Evolutionary conservation across 2,888 invertebrate species (phyloP).

Genomic region (Amblyjoppa proteus): DNA sequence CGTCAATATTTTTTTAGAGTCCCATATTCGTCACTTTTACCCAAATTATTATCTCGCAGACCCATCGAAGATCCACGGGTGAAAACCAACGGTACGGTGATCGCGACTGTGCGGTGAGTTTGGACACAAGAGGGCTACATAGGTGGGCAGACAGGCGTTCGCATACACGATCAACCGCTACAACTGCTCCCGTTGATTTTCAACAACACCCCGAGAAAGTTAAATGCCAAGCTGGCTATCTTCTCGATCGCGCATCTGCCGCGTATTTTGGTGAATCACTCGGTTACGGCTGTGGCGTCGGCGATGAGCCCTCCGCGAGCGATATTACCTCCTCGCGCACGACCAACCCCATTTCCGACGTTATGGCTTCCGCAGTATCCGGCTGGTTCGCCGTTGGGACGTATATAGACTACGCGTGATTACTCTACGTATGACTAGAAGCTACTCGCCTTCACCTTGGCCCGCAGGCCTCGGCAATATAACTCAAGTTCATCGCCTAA

Average conservation of each 20-base stretch:
- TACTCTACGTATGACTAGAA: conserved; percentile 12
- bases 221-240: conserved; percentile 78
- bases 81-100: neutral
- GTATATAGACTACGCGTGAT: conserved; percentile 78
- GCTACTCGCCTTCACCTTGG: conserved; percentile 68
- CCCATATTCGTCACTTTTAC: neutral
- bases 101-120: neutral
- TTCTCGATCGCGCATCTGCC: conserved; percentile 84
- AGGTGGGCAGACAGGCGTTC: conserved; percentile 15
- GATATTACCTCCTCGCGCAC: conserved; percentile 47
- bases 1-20: neutral
- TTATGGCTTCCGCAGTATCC: conserved; percentile 81
- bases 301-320: conserved; percentile 41
- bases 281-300: conserved; percentile 65
- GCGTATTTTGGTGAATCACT: conserved; percentile 83
- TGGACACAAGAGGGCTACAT: neutral
- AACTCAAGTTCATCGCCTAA: neutral
- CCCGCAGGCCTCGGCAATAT: conserved; percentile 61
- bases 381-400: conserved; percentile 78
- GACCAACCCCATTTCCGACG: conserved; percentile 73
- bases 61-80: neutral
- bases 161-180: conserved; percentile 41
- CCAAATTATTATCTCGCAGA: conserved; percentile 1
- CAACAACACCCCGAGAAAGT: conserved; percentile 66
- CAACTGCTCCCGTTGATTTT: conserved; percentile 53